Evolutionary conservation across 2,113 vertebrate genomes (phyloP).

Genomic region (Columba livia): DNA sequence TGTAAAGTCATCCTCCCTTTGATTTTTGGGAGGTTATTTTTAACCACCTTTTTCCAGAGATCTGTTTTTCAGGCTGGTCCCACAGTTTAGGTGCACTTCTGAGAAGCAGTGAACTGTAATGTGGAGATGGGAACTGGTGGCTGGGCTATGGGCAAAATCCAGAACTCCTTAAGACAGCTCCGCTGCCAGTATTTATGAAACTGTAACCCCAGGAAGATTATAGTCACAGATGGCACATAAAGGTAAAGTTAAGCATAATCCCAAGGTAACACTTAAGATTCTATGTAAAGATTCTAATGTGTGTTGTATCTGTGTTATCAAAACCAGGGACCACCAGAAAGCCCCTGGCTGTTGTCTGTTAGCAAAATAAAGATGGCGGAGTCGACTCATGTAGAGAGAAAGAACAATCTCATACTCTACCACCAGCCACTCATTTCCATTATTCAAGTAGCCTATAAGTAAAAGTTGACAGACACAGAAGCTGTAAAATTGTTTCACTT

Average conservation of each 20-base stretch:
- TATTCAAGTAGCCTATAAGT: neutral
- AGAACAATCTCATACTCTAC: neutral
- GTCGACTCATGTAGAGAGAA: neutral
- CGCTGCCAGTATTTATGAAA: neutral
- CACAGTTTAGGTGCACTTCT: neutral
- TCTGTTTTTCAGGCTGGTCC: neutral
- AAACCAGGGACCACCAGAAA: neutral
- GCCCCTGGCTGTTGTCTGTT: neutral
- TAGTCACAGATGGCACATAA: neutral
- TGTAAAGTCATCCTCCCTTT: neutral
- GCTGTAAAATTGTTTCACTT: neutral
- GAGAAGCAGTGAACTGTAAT: neutral
- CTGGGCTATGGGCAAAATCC: neutral
- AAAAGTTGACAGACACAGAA: neutral
- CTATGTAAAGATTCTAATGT: neutral
- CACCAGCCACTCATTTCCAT: neutral
- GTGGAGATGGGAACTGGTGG: neutral
- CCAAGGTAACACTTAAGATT: neutral
- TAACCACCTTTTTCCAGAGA: neutral
- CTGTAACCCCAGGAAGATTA: neutral
- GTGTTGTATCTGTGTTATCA: neutral
- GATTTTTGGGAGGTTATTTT: neutral
- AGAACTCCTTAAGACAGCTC: neutral
- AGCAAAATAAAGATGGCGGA: neutral
- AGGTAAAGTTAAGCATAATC: neutral